A percentile compares a stretch with the other conserved stretches of the same genome.
These are phyloP conservation scores for Rhincodon typus DNA, from an alignment of 2,797 vertebrate species.

Conservation along the genomic window DNA sequence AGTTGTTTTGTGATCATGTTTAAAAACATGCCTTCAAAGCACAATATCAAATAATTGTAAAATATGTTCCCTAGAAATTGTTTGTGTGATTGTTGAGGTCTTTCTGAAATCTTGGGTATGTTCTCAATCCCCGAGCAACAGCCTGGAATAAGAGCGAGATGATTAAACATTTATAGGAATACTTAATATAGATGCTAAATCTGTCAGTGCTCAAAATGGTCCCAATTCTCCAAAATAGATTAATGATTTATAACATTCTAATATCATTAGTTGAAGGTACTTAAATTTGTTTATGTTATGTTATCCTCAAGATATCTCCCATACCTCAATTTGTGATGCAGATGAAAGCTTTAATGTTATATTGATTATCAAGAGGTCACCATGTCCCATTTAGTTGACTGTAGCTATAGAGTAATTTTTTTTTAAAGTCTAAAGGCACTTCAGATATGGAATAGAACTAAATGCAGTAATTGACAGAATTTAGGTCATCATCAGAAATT, in stretches of 20 bases:
- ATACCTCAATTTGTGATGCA: neutral
- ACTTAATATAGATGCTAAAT: neutral
- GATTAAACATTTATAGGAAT: conserved; percentile 2
- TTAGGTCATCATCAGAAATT: neutral
- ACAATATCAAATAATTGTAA: neutral
- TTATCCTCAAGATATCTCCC: neutral
- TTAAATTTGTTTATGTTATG: neutral
- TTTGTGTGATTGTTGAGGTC: neutral
- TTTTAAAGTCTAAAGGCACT: neutral
- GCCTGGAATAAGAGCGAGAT: neutral
- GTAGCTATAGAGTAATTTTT: neutral
- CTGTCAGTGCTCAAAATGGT: neutral
- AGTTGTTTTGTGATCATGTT: neutral
- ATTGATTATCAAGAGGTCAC: neutral
- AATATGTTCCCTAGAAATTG: neutral
- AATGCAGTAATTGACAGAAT: neutral
- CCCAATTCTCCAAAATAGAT: neutral
- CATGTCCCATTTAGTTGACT: neutral
- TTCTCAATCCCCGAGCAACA: neutral
- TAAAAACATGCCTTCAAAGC: neutral
- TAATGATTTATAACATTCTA: neutral
- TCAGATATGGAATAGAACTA: neutral
- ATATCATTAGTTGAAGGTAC: neutral
- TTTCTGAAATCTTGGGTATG: neutral
- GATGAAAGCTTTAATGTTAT: neutral